phyloP scores from a whole-genome alignment of 2,888 invertebrate genomes.

The Zhengitettix transpicula region DNA sequence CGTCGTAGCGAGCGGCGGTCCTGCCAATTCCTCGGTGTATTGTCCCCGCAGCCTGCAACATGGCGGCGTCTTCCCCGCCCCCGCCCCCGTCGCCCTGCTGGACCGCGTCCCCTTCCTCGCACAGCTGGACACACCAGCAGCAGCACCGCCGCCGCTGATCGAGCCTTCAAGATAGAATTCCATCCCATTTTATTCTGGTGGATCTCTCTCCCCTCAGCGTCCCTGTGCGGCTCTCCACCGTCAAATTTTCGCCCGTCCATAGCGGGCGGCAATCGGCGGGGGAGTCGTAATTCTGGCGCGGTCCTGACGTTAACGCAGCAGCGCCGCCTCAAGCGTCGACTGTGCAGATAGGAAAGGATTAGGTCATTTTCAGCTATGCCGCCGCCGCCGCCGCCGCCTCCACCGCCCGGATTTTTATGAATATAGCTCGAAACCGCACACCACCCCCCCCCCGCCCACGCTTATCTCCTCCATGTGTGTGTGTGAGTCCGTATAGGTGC shows the following conservation, averaged over 20 bases:
- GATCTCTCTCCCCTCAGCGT: not conserved
- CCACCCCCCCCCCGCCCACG: not conserved
- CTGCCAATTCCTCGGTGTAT: too few relatives aligned
- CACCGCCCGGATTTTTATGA: slow-evolving; percentile 8
- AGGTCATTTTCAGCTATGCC: slow-evolving; percentile 12
- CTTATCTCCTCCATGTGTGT: not conserved
- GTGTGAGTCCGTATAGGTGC: too few relatives aligned
- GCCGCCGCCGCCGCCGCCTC: not conserved
- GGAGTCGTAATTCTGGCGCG: slow-evolving; percentile 11
- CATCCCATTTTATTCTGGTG: not conserved
- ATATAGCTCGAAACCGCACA: slow-evolving; percentile 3
- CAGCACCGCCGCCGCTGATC: not conserved
- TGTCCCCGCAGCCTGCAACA: too few relatives aligned
- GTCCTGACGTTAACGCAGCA: slow-evolving; percentile 11
- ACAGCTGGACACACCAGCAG: not conserved
- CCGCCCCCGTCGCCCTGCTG: not conserved
- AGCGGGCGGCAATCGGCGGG: slow-evolving; percentile 9
- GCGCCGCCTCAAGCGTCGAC: slow-evolving; percentile 12
- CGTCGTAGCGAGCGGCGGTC: too few relatives aligned
- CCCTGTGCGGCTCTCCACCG: slow-evolving; percentile 1
- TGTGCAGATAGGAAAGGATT: slow-evolving; percentile 12
- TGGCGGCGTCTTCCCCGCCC: too few relatives aligned
- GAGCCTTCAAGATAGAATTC: not conserved
- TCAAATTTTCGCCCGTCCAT: slow-evolving; percentile 5
- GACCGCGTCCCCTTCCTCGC: not conserved